Base-by-base conservation (phyloP, 2,797 vertebrate genomes). In the Gobio occitaniae region DNA sequence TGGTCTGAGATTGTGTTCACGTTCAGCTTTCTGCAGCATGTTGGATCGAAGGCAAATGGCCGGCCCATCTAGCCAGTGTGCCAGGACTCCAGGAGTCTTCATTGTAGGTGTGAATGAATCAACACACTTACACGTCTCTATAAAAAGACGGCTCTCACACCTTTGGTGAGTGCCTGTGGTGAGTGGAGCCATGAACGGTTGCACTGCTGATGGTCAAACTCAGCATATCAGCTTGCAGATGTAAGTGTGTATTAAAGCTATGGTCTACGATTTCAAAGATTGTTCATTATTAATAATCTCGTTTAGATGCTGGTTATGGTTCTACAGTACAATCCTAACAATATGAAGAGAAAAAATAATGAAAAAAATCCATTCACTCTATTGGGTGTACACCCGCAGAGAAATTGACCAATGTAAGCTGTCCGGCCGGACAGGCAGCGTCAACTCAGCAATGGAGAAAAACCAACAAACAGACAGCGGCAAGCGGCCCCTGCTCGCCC, bases 121-220 rank as follows among this genome's bases (percentile, higher is more conserved):
- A 91, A 92, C 88, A 87, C 82, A 90, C 86, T 89, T 47, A 87
- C 88, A 91, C 82, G 2, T 90, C 61, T 88, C 79, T 88, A 89
- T 69, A 93, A 90, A 92, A 93, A 90, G 87, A 87, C 86, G 92
- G 76, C 8, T 75, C 76, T 77, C 85, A 63, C 86, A 87, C 72
- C 59, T 88, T 89, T 71, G 76, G 44, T 89, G 78, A 87, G 83
- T 52, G 77, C 78, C 56, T 66, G 68, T 79, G 89, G 76, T 77
- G 87, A 90, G 84, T 79, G 83, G 80, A 89, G 84, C 83, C 82
- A 76, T 72, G 47, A 85, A 76, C 65, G 69, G 86, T 88, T 84
- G 54, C 87, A 82, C 87, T 76, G 85, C 17, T 84, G 88, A 92
- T 86, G 82, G 86, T 81, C 81, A 68, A 86, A 69, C 77, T 89